Evolutionary conservation across 2,797 vertebrate species (phyloP), one percentile per base, ranked within the genome.

Genomic region (Bovichtus variegatus): DNA sequence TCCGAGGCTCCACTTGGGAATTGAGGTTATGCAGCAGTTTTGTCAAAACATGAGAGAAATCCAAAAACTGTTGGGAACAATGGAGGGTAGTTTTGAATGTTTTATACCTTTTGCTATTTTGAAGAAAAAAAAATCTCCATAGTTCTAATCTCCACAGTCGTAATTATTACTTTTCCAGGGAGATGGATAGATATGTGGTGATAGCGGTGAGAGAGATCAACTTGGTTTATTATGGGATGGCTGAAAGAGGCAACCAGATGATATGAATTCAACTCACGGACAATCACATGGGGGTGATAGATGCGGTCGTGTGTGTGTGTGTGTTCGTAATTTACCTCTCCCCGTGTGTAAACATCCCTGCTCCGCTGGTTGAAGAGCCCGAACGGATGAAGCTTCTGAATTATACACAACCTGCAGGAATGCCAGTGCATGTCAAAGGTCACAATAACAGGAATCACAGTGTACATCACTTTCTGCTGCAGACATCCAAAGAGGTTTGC

Each of bases 221-320:
- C 21, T n/a, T 36, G 40, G 19, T 70, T 76, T 66, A 67, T 81
- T 71, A 70, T 29, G 46, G 76, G 64, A 60, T 0, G 47, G n/a
- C 58, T 59, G 25, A 16, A 43, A 70, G 66, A 74, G 40, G 46
- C 71, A 77, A 79, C 64, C 62, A 57, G 34, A 63, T 57, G 25
- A 82, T 87, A 63, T 40, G 40, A 82, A 87, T 90, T 90, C 81
- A 69, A 8, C 76, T 85, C 86, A 85, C 65, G 34, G 78, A 19
- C 47, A 36, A 19, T 77, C 53, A 55, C 70, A 47, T 3, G 31
- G 71, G 68, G 54, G 29, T 41, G 44, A 82, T 44, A 21, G 49
- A 75, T 49, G 84, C 55, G 65, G 40, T 38, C 25, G 11, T 71
- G 44, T 58, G 54, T 31, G 59, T 9, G 36, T n/a, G 36, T 27